A percentile compares a stretch with the other conserved stretches of the same genome.
phyloP scores from a whole-genome alignment of 2,113 vertebrate species.

The Isichthys henryi region DNA sequence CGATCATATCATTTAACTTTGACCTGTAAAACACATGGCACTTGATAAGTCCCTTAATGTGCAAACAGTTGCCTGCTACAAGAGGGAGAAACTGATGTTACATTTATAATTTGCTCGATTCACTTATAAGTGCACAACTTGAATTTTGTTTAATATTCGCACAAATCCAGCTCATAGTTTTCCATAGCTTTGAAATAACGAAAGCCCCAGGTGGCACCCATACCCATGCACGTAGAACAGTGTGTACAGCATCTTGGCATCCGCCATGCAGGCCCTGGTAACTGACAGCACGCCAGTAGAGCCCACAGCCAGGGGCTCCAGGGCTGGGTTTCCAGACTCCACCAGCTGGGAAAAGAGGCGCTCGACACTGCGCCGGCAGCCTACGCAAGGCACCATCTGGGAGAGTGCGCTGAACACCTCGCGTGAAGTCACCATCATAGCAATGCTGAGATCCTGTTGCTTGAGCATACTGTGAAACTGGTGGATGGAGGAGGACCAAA shows the following conservation, averaged over 20 bases:
- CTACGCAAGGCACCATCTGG: constrained; percentile 90
- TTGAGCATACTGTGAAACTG: constrained; percentile 86
- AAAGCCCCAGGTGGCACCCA: constrained; percentile 34
- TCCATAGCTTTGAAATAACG: neutral
- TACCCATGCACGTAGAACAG: constrained; percentile 94
- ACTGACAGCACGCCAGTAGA: constrained; percentile 82
- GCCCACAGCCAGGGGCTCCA: constrained; percentile 86
- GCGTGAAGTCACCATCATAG: constrained; percentile 86
- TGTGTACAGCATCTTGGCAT: constrained; percentile 84
- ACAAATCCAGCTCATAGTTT: neutral
- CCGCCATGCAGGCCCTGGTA: constrained; percentile 78
- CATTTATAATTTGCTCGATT: neutral
- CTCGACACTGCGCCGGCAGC: constrained; percentile 91
- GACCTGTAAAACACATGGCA: constrained; percentile 58
- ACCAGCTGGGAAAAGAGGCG: constrained; percentile 90
- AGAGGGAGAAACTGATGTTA: neutral
- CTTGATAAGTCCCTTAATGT: neutral
- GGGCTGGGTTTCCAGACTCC: constrained; percentile 84
- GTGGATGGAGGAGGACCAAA: constrained; percentile 10
- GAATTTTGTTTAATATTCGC: neutral
- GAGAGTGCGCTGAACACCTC: constrained; percentile 82
- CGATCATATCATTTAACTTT: constrained; percentile 90
- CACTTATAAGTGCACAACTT: neutral
- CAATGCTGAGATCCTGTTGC: constrained; percentile 79
- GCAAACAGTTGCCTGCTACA: neutral